phyloP scores from a whole-genome alignment of 2,888 invertebrate species.

The Lepidocyrtoides sp. region DNA sequence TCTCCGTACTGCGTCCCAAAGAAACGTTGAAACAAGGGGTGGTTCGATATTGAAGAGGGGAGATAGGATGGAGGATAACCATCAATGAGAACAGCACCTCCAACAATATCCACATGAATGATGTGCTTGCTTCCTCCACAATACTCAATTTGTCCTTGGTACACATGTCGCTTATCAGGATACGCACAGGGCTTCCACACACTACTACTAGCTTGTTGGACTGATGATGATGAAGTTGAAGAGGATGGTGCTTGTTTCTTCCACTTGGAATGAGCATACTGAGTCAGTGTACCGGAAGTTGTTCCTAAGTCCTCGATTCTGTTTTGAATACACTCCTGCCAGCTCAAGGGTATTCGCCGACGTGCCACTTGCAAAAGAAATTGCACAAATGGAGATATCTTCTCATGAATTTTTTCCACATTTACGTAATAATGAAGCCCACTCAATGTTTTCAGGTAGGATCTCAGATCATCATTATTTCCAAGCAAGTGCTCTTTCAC shows the following conservation, averaged over 20 bases:
- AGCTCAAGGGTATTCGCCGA: not conserved
- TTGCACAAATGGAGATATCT: not conserved
- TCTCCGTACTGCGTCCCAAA: not conserved
- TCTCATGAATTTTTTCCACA: not conserved
- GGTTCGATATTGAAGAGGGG: not conserved
- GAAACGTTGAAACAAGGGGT: not conserved
- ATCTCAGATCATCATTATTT: not conserved
- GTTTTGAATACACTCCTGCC: not conserved
- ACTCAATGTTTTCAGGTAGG: constrained; percentile 3
- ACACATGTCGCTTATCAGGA: not conserved
- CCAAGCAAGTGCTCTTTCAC: not conserved
- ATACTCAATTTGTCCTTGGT: not conserved
- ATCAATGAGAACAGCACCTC: not conserved
- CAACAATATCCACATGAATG: not conserved
- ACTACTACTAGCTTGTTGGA: no score
- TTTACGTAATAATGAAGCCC: not conserved
- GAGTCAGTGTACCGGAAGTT: not conserved
- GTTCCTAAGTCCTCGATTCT: not conserved
- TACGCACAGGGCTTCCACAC: not conserved
- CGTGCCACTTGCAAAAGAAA: not conserved
- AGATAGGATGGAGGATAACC: not conserved
- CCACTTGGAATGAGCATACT: not conserved
- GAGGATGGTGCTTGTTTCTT: not conserved
- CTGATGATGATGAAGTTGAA: not conserved
- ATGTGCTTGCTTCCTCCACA: not conserved